phyloP scores from a whole-genome alignment of 2,797 vertebrate species.

The Petrocephalus sullivani region DNA sequence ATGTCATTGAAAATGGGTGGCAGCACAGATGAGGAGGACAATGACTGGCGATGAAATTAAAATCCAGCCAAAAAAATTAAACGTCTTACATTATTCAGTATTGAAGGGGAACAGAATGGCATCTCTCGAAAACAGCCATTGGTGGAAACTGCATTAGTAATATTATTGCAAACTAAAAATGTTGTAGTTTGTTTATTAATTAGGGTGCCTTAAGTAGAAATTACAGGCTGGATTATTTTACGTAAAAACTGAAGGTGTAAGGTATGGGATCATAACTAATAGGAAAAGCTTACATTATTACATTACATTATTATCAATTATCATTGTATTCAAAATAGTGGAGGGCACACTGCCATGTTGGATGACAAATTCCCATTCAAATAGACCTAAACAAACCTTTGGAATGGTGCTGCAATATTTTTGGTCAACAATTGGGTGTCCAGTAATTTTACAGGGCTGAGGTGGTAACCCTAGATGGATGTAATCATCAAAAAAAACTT shows the following conservation, averaged over 20 bases:
- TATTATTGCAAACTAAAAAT: background rate
- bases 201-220: background rate
- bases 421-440: background rate
- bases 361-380: no score
- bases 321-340: background rate
- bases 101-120: background rate
- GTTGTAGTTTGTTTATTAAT: background rate
- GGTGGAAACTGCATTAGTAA: background rate
- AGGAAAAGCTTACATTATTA: background rate
- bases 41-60: background rate
- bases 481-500: background rate
- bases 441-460: background rate
- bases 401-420: no score
- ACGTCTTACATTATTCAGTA: background rate
- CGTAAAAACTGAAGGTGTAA: background rate
- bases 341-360: no score
- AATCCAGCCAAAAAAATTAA: background rate
- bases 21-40: background rate
- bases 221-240: background rate
- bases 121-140: background rate
- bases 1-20: background rate
- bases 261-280: background rate
- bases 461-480: background rate
- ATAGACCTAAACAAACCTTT: no score
- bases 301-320: background rate